phyloP scores from a whole-genome alignment of 2,797 vertebrate species.

The Cygnus olor region DNA sequence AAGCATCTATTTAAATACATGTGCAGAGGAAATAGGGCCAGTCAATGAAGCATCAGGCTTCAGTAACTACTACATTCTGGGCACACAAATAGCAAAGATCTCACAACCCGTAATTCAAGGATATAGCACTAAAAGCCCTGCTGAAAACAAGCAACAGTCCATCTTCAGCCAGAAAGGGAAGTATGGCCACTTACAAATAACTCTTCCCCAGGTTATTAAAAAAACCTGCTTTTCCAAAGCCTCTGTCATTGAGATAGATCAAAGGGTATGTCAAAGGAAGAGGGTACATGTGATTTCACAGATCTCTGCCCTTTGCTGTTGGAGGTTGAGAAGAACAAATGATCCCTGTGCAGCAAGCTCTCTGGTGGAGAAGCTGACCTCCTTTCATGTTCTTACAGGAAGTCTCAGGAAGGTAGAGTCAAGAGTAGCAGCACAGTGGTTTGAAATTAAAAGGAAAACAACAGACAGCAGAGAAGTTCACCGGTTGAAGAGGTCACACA shows the following conservation, averaged over 20 bases:
- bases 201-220: background rate
- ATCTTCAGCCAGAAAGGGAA: background rate
- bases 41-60: background rate
- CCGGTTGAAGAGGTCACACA: background rate
- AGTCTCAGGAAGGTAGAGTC: background rate
- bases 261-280: background rate
- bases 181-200: background rate
- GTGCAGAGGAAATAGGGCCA: background rate
- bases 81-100: background rate
- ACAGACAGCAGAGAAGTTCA: background rate
- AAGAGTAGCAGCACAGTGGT: background rate
- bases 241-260: background rate
- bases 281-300: background rate
- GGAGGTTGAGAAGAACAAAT: background rate
- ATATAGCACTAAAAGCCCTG: background rate
- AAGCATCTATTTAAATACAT: background rate
- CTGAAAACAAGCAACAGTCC: background rate
- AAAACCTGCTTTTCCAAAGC: background rate
- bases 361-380: background rate
- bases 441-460: background rate
- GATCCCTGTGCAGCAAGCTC: background rate
- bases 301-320: constrained; percentile 1
- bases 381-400: background rate
- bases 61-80: background rate
- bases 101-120: background rate